Percentiles rank a stretch among this genome's conserved stretches.
Evolutionary conservation across 2,888 invertebrate species (phyloP).

Genomic region (Octonoba sinensis): DNA sequence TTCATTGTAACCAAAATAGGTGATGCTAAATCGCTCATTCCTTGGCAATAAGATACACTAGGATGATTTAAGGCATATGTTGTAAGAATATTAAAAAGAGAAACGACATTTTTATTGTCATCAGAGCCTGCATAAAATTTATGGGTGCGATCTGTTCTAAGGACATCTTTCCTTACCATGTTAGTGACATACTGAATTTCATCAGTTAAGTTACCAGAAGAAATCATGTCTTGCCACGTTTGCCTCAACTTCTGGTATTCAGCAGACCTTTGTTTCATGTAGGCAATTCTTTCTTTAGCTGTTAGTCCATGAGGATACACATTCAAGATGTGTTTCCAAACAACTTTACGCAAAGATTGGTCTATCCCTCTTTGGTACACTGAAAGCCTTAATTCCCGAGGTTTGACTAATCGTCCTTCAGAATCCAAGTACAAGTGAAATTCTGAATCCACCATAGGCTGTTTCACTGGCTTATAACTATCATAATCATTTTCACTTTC

Average conservation of each 20-base stretch:
- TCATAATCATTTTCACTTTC: constrained; percentile 54
- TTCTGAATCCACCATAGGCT: constrained; percentile 89
- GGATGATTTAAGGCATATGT: constrained; percentile 97
- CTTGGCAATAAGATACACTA: constrained; percentile 95
- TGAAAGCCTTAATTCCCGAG: constrained; percentile 86
- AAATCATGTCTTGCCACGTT: constrained; percentile 81
- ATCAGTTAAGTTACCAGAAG: constrained; percentile 72
- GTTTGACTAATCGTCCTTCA: constrained; percentile 88
- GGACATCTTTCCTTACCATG: constrained; percentile 96
- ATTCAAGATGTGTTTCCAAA: constrained; percentile 97
- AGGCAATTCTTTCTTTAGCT: constrained; percentile 93
- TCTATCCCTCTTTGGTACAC: constrained; percentile 96
- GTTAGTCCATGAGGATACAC: constrained; percentile 94
- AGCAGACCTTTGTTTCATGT: constrained; percentile 89
- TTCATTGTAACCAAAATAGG: constrained; percentile 95
- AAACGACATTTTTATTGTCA: constrained; percentile 94
- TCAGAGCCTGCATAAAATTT: constrained; percentile 94
- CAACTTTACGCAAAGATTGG: constrained; percentile 85
- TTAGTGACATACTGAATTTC: constrained; percentile 90
- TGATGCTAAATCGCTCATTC: constrained; percentile 97
- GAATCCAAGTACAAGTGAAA: constrained; percentile 91
- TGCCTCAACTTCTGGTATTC: constrained; percentile 87
- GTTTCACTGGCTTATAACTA: constrained; percentile 66
- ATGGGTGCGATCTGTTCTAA: constrained; percentile 95
- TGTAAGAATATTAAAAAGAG: constrained; percentile 93